These are phyloP conservation scores for Campopleginae sp. DNA, from an alignment of 2,888 invertebrate species.

Conservation along the genomic window DNA sequence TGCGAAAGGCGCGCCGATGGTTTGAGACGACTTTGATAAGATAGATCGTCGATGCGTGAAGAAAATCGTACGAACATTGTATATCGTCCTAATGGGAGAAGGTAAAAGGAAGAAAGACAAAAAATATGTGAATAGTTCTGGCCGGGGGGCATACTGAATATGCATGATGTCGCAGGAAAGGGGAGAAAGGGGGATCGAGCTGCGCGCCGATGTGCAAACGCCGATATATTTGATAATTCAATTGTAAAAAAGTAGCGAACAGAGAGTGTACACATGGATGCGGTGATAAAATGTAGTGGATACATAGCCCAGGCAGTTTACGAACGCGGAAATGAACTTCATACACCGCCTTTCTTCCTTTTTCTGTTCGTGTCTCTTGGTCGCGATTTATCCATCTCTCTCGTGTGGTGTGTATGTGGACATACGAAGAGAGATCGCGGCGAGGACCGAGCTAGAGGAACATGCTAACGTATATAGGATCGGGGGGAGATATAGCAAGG, in stretches of 20 bases:
- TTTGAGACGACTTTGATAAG: not conserved
- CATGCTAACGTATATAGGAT: slow-evolving; percentile 29
- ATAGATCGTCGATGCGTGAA: not conserved
- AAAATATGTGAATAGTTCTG: not conserved
- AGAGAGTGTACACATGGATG: slow-evolving; percentile 12
- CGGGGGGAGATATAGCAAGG: slow-evolving; percentile 26
- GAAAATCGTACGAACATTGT: not conserved
- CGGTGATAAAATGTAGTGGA: slow-evolving; percentile 15
- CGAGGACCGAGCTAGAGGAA: slow-evolving; percentile 43
- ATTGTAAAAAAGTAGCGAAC: slow-evolving; percentile 46
- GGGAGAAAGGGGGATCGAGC: slow-evolving; percentile 3
- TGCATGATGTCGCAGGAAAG: slow-evolving; percentile 21
- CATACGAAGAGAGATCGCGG: slow-evolving; percentile 47
- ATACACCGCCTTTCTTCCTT: slow-evolving; percentile 1
- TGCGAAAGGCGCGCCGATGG: not conserved
- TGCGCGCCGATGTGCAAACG: slow-evolving; percentile 1
- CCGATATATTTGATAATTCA: slow-evolving; percentile 61
- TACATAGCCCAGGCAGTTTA: slow-evolving; percentile 52
- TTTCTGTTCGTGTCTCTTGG: slow-evolving; percentile 1
- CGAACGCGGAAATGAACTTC: slow-evolving; percentile 65
- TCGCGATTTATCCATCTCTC: slow-evolving; percentile 15
- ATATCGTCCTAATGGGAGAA: not conserved
- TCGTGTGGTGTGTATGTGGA: slow-evolving; percentile 2
- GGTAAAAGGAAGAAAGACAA: not conserved
- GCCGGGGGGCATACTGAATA: slow-evolving; percentile 40